These are phyloP conservation scores for Hexactinellida sp. DNA, from an alignment of 37 sponge, comb jelly and placozoan genomes.

Conservation along the genomic window DNA sequence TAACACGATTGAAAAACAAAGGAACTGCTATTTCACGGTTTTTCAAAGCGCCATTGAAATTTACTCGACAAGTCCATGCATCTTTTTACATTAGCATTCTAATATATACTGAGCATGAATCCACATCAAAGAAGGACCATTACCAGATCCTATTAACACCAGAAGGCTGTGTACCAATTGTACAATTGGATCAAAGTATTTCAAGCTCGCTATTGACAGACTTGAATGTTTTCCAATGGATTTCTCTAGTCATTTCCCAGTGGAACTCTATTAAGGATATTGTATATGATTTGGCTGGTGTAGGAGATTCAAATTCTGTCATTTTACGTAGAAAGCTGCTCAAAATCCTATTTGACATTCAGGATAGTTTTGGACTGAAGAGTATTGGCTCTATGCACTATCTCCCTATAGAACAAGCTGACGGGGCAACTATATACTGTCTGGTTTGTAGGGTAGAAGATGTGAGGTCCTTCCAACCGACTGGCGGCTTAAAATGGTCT, in stretches of 20 bases:
- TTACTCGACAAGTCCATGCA: constrained; percentile 8
- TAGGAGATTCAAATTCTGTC: constrained; percentile 8
- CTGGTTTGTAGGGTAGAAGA: not conserved
- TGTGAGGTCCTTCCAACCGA: not conserved
- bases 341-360: not conserved
- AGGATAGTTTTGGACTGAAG: not conserved
- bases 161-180: not conserved
- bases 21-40: not conserved
- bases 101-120: not conserved
- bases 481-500: not conserved
- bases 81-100: not conserved
- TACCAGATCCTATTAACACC: not conserved
- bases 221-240: not conserved
- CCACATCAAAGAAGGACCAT: not conserved
- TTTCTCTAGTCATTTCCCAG: not conserved
- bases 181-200: not conserved
- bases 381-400: not conserved
- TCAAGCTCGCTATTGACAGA: not conserved
- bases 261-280: not conserved
- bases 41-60: not conserved
- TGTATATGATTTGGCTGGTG: not conserved
- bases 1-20: not conserved
- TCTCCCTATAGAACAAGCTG: not conserved
- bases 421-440: constrained; percentile 3
- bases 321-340: not conserved